Conservation (phyloP, 2,113 vertebrate genomes). For the Paradisaea rubra region DNA sequence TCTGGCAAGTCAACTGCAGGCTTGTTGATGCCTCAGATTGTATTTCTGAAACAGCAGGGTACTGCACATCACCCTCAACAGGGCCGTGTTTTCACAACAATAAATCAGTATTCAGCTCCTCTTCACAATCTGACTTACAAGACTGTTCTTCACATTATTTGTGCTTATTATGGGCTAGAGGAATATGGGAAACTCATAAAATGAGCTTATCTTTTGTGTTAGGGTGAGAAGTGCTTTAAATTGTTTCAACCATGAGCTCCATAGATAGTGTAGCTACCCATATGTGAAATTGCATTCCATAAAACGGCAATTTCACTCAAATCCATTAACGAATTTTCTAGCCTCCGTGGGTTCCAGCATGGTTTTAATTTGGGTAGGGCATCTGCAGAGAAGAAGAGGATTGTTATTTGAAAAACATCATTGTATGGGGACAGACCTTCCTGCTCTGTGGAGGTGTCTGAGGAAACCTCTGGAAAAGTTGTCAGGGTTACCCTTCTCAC, state of each 20-base stretch:
- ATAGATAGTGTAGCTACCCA: constrained; percentile 38
- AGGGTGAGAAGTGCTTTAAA: constrained; percentile 40
- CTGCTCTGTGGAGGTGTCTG: neutral
- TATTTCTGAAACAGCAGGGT: neutral
- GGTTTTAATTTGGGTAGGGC: constrained; percentile 54
- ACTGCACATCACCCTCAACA: neutral
- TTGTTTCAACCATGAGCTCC: constrained; percentile 46
- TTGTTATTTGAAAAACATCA: neutral
- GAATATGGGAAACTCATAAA: constrained; percentile 37
- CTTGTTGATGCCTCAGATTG: neutral
- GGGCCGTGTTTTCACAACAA: neutral
- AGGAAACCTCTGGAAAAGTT: neutral
- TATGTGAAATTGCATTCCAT: constrained; percentile 69
- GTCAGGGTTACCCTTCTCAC: neutral
- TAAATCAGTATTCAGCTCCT: neutral
- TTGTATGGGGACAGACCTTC: neutral
- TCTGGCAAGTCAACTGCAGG: neutral
- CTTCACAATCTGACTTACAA: neutral
- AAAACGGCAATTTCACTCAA: constrained; percentile 60
- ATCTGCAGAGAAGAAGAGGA: constrained; percentile 34
- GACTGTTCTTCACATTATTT: neutral
- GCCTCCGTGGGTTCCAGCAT: constrained; percentile 8
- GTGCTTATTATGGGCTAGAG: neutral
- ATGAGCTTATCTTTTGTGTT: neutral
- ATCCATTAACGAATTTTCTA: constrained; percentile 57